These are phyloP conservation scores for Pristionchus maxplancki DNA, from an alignment of 2,888 invertebrate genomes.

Conservation along the genomic window DNA sequence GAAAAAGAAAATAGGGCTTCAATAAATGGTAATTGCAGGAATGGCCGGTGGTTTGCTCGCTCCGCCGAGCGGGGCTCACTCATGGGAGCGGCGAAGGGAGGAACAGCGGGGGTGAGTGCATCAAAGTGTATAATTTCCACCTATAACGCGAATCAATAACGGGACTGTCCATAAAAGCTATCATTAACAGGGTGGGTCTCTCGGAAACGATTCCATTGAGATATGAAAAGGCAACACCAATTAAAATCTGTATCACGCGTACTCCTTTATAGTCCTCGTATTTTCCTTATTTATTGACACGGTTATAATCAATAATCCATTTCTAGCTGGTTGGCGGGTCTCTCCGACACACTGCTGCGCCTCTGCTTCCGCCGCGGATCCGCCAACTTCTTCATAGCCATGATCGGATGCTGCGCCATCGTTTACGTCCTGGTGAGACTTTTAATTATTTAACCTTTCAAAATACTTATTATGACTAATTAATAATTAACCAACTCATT, in stretches of 20 bases:
- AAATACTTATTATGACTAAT: too few species aligned
- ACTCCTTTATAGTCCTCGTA: too few species aligned
- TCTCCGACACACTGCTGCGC: conserved; percentile 21
- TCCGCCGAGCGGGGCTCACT: background rate
- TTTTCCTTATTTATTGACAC: background rate
- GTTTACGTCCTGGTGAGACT: conserved; percentile 33
- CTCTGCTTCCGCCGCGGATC: conserved; percentile 36
- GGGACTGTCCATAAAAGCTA: too few species aligned
- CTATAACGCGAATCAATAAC: too few species aligned
- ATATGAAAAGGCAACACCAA: too few species aligned
- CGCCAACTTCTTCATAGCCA: conserved; percentile 50
- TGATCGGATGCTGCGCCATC: conserved; percentile 33
- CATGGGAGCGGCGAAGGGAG: conserved; percentile 3
- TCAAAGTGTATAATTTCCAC: too few species aligned
- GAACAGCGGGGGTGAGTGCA: background rate
- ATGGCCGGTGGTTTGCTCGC: conserved; percentile 39
- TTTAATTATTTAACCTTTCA: too few species aligned
- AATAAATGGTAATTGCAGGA: too few species aligned
- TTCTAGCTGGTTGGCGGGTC: background rate
- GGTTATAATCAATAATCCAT: background rate
- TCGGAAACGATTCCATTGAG: too few species aligned
- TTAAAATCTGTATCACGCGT: too few species aligned
- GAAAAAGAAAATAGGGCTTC: too few species aligned
- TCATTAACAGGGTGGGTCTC: too few species aligned
- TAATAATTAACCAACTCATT: background rate